Evolutionary conservation across 2,888 invertebrate species (phyloP), one percentile per base, ranked within the genome.

Genomic region (Leptothorax acervorum): DNA sequence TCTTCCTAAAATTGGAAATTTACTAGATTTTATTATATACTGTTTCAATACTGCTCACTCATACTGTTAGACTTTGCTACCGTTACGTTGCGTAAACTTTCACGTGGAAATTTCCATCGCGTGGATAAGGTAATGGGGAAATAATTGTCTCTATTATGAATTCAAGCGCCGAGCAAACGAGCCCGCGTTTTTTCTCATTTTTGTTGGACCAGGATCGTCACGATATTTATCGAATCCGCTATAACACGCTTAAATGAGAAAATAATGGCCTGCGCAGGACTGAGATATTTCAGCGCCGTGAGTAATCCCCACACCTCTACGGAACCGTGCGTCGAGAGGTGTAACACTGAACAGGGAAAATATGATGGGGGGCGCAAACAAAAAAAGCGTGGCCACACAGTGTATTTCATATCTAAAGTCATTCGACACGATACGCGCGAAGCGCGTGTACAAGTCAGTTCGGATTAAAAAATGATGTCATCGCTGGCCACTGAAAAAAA

Each of bases 191-290:
- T 35, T 60, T 60, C 45, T 48, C 63, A 68, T 66, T 76, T 87
- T 87, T 63, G 75, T 82, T 57, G 51, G 82, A 75, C 82, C 86
- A n/a, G 4, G 73, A 79, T 87, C 76, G 78, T 84, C 85, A 85
- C 85, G 92, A 92, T 92, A 86, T 85, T 90, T 90, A 92, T 93
- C 92, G 87, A 88, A 90, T 91, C 84, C 87, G 70, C 84, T 86
- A 86, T 93, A 93, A 93, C 92, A 92, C 90, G 89, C 89, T 93
- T 91, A 92, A 93, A 93, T 93, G 93, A 87, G 91, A 93, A 93
- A 92, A 93, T 93, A 93, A 93, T 93, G 90, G 85, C 82, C 48
- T 6, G 76, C 82, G 76, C 66, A 71, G 55, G 42, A 55, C 66
- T 42, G 76, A 66, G 76, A 66, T 68, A 76, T 53, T 53, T 76